Evolutionary conservation across 2,113 vertebrate species (phyloP).

Genomic region (Colinus virginianus): DNA sequence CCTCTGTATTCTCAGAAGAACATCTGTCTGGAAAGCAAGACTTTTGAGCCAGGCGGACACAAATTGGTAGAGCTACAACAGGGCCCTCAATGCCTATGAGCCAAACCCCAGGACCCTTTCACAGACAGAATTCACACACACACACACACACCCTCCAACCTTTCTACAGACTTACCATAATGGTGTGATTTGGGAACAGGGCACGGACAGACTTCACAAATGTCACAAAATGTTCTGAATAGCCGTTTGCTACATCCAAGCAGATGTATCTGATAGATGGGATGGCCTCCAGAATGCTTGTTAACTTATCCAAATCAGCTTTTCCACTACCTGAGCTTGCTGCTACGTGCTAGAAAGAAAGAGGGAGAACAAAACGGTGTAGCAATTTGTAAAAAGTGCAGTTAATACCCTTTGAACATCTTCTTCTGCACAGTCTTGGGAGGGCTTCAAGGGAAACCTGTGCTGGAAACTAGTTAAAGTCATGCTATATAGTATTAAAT

Average conservation of each 20-base stretch:
- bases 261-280: constrained; percentile 93
- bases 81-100: not conserved
- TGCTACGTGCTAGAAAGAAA: constrained; percentile 85
- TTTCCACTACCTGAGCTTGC: constrained; percentile 93
- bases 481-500: not conserved
- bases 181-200: constrained; percentile 93
- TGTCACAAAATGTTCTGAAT: constrained; percentile 97
- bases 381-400: not conserved
- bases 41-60: not conserved
- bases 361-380: not conserved
- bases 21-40: not conserved
- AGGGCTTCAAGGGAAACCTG: not conserved
- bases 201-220: constrained; percentile 92
- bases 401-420: not conserved
- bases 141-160: not conserved
- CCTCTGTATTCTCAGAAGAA: not conserved
- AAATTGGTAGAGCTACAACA: not conserved
- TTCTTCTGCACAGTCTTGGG: not conserved
- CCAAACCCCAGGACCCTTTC: not conserved
- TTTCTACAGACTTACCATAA: constrained; percentile 87
- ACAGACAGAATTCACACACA: not conserved
- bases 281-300: constrained; percentile 86
- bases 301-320: constrained; percentile 91
- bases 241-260: constrained; percentile 97
- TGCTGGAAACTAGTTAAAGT: not conserved